These are phyloP conservation scores for Paramacrobiotus metropolitanus DNA, from an alignment of 1,140 invertebrate species.

Conservation along the genomic window DNA sequence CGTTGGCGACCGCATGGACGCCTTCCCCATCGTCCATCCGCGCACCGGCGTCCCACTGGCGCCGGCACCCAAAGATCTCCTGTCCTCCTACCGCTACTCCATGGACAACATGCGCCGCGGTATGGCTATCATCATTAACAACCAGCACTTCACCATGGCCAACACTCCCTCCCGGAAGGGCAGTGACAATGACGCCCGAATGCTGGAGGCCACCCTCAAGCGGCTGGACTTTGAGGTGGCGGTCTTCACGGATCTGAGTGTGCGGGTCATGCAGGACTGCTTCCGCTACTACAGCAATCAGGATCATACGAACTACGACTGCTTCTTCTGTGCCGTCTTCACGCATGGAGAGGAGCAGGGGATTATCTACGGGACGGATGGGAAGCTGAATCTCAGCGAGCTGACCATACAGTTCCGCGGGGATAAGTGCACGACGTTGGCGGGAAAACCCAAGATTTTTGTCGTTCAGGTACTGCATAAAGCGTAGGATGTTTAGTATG, in stretches of 20 bases:
- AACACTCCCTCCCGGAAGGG: constrained; percentile 13
- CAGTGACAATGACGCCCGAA: constrained; percentile 22
- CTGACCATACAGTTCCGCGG: constrained; percentile 64
- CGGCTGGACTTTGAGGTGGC: constrained; percentile 22
- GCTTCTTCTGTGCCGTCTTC: constrained; percentile 50
- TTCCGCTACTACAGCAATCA: not conserved
- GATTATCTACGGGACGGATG: constrained; percentile 41
- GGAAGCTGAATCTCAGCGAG: constrained; percentile 28
- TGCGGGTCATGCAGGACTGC: constrained; percentile 34
- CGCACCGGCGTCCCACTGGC: not conserved
- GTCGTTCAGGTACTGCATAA: constrained; percentile 55
- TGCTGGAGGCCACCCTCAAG: constrained; percentile 17
- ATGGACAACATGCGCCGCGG: not conserved
- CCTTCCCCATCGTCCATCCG: not conserved
- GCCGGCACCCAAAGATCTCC: not conserved
- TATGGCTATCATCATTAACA: not conserved
- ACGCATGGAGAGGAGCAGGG: constrained; percentile 73
- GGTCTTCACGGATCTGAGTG: constrained; percentile 30
- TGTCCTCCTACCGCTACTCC: not conserved
- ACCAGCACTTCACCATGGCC: not conserved
- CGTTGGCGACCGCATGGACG: not conserved
- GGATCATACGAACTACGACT: constrained; percentile 53
- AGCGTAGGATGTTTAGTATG: no score
- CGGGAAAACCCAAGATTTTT: constrained; percentile 80
- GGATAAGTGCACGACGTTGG: constrained; percentile 53